phyloP scores from a whole-genome alignment of 2,797 vertebrate species.

The Bucorvus abyssinicus region DNA sequence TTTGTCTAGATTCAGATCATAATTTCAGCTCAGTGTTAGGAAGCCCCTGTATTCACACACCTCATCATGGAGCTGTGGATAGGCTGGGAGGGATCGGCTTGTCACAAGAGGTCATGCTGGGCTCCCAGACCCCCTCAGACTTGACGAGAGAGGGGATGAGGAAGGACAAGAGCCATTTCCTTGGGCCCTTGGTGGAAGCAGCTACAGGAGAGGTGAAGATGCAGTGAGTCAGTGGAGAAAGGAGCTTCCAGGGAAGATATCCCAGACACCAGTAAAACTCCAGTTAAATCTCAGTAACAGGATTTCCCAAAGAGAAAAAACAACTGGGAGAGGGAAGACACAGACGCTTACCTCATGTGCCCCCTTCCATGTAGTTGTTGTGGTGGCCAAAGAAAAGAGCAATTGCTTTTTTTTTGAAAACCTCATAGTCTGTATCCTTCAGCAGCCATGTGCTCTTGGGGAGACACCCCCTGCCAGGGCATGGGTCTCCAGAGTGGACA shows the following conservation, averaged over 20 bases:
- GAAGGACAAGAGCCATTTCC: neutral
- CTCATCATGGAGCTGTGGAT: accelerated
- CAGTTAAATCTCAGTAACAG: neutral
- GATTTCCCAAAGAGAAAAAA: neutral
- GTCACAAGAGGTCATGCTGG: neutral
- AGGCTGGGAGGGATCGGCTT: neutral
- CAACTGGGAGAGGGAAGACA: neutral
- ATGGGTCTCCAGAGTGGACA: accelerated
- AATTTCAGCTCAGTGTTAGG: neutral
- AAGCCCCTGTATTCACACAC: neutral
- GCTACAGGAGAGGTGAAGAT: neutral
- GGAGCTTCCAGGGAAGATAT: neutral
- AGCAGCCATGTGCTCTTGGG: neutral
- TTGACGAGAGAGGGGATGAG: neutral
- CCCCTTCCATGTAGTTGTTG: accelerated
- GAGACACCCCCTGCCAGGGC: neutral
- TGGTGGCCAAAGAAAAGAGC: neutral
- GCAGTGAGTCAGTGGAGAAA: neutral
- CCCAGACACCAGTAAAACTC: neutral
- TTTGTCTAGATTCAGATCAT: neutral
- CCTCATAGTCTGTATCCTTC: neutral
- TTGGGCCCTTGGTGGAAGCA: accelerated
- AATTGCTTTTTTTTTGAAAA: neutral
- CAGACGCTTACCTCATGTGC: neutral
- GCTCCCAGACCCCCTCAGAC: neutral